Conservation (phyloP, 2,113 vertebrate species). For the Lutjanus erythropterus region DNA sequence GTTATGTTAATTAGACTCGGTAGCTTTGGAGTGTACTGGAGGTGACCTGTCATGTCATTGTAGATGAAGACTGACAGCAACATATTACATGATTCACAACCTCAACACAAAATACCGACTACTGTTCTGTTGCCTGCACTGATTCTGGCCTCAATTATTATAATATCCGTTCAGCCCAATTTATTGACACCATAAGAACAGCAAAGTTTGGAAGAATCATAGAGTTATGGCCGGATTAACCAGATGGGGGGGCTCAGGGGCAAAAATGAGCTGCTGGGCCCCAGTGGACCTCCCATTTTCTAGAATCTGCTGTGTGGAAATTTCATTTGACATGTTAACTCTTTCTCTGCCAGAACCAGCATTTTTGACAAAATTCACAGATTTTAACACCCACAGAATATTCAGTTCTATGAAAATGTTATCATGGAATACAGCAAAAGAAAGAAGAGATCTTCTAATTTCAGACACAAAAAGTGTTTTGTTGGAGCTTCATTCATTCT, state of each 20-base stretch:
- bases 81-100: background rate
- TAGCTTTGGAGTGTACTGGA: background rate
- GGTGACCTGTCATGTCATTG: conserved; percentile 15
- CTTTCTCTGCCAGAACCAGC: too few relatives aligned
- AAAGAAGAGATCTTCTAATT: too few relatives aligned
- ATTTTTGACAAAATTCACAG: too few relatives aligned
- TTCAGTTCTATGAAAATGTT: too few relatives aligned
- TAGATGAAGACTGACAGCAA: conserved; percentile 35
- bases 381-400: too few relatives aligned
- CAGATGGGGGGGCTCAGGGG: too few relatives aligned
- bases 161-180: background rate
- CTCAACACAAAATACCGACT: background rate
- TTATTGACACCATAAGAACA: background rate
- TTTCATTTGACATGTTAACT: background rate
- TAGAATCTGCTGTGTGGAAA: background rate
- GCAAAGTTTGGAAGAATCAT: background rate
- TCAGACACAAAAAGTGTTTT: too few relatives aligned
- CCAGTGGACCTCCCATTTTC: background rate
- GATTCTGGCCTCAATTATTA: background rate
- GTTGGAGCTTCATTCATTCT: too few relatives aligned
- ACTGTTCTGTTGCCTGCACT: background rate
- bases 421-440: too few relatives aligned
- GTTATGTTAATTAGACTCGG: conserved; percentile 10
- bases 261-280: background rate
- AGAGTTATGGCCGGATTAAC: background rate